Conservation (phyloP, 2,797 vertebrate genomes). For the Acrossocheilus wenchowensis region DNA sequence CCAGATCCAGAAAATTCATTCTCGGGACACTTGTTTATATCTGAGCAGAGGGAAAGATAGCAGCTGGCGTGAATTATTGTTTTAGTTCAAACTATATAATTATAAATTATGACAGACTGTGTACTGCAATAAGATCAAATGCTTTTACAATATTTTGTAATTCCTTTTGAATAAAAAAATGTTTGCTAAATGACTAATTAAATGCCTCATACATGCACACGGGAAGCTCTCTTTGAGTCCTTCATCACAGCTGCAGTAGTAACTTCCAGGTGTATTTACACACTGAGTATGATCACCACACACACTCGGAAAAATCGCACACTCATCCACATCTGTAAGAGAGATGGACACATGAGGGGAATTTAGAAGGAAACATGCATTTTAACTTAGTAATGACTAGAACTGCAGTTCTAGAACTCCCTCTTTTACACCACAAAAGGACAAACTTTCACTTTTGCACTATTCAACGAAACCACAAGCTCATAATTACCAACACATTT, state of each 20-base stretch:
- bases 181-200: not conserved
- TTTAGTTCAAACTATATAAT: not conserved
- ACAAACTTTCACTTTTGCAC: not conserved
- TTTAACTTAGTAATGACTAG: not conserved
- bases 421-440: not conserved
- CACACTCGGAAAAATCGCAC: not conserved
- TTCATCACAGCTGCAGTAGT: not conserved
- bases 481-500: slow-evolving; percentile 7
- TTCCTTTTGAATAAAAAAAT: not conserved
- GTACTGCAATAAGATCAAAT: not conserved
- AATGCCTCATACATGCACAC: not conserved
- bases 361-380: not conserved
- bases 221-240: not conserved
- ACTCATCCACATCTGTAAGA: not conserved
- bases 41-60: not conserved
- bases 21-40: not conserved
- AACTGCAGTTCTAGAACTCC: not conserved
- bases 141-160: not conserved
- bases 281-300: not conserved
- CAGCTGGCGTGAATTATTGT: not conserved
- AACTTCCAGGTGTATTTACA: not conserved
- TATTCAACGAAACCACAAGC: not conserved
- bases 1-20: not conserved
- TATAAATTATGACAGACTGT: not conserved
- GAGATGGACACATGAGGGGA: not conserved